Percentiles rank a stretch among this genome's conserved stretches.
phyloP scores from a whole-genome alignment of 53 echinoderm and acorn worm genomes.

The Glandiceps talaboti region DNA sequence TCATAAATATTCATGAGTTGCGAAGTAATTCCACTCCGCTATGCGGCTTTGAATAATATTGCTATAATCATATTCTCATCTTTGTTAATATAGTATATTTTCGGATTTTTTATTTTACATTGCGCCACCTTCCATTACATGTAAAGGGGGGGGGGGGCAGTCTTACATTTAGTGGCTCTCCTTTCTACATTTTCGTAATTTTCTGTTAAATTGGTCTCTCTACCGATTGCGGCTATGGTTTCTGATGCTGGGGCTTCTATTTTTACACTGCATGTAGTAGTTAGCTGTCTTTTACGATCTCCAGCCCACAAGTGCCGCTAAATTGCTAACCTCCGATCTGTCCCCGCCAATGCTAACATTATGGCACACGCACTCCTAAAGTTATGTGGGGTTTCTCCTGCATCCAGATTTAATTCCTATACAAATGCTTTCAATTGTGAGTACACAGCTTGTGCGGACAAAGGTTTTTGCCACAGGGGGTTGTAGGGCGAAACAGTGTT shows the following conservation, averaged over 20 bases:
- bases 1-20: background rate
- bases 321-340: background rate
- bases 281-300: background rate
- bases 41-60: background rate
- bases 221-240: background rate
- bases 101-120: background rate
- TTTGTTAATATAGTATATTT: background rate
- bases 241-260: background rate
- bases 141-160: background rate
- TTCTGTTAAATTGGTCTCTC: background rate
- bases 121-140: too few relatives aligned
- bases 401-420: background rate
- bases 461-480: background rate
- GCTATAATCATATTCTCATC: background rate
- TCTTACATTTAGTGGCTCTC: background rate
- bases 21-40: background rate
- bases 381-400: background rate
- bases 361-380: background rate
- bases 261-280: background rate
- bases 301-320: background rate
- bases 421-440: background rate
- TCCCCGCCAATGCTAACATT: background rate
- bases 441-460: background rate
- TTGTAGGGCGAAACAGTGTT: slow-evolving; percentile 13
- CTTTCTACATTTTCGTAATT: background rate